Evolutionary conservation across 2,113 vertebrate genomes (phyloP).

Genomic region (Rattus rattus): DNA sequence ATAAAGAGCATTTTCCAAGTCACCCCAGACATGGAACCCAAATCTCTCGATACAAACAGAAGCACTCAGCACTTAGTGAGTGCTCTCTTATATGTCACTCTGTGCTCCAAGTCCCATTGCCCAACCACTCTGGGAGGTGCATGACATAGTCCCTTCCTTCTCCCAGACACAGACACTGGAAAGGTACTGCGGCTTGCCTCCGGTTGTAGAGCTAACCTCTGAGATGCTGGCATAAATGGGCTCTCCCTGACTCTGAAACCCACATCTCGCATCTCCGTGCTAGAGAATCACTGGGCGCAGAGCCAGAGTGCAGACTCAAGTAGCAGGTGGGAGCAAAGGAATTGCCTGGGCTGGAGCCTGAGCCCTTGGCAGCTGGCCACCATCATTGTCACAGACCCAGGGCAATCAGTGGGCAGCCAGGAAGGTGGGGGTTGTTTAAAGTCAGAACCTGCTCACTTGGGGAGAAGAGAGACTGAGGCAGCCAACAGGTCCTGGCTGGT

Average conservation of each 20-base stretch:
- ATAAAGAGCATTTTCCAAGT: neutral
- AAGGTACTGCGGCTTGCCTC: neutral
- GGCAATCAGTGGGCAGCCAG: accelerated
- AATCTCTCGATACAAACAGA: neutral
- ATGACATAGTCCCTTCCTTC: neutral
- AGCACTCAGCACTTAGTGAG: too few relatives aligned
- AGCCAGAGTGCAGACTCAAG: neutral
- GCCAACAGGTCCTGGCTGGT: neutral
- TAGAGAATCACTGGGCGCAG: neutral
- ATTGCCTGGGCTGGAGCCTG: neutral
- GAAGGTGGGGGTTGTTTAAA: neutral
- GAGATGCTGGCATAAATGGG: neutral
- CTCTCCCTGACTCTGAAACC: neutral
- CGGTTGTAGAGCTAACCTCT: neutral
- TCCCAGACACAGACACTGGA: neutral
- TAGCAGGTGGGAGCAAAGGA: neutral
- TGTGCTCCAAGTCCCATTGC: too few relatives aligned
- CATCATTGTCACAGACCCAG: neutral
- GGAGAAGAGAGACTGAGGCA: neutral
- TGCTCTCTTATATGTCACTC: neutral
- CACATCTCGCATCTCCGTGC: neutral
- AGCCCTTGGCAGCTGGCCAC: neutral
- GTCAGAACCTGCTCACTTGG: neutral
- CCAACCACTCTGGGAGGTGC: neutral
- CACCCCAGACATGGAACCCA: neutral